Evolutionary conservation across 2,113 vertebrate genomes (phyloP), one percentile per base, ranked within the genome.

Genomic region (Tupaia tana): DNA sequence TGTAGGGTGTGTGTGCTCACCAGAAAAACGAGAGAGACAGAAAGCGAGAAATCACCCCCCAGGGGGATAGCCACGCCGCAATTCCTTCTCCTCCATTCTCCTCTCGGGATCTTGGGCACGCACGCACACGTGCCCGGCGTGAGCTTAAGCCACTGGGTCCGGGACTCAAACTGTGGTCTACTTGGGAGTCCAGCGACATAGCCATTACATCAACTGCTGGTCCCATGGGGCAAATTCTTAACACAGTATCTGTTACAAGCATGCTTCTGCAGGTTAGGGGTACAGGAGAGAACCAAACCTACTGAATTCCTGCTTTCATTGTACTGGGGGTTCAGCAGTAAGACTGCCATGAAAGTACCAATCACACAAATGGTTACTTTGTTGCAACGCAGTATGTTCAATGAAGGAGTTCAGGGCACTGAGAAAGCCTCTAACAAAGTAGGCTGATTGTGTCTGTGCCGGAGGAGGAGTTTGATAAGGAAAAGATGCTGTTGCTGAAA

Each of bases 361-460:
- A 0, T 31, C 22, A 9, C 27, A 18, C 24, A 27, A 2, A 3
- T 22, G 9, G 31, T 18, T 61, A 7, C 11, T 22, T 7, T 1
- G 6, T 25, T 34, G 7, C 27, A 16, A 25, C 3, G 3, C 2
- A 0, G 7, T 61, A 18, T 34, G 52, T 18, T 34, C 5, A 0
- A 1, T 18, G 59, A 61, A 6, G 71, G 20, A 22, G 29, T 7
- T 2, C 7, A 18, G 1, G 64, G 15, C 31, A 5, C 88, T 78
- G 0, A 31, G 54, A 73, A 18, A 16, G 61, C 78, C 1, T 0
- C 0, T 19, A 2, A 1, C 2, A 73, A 61, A 43, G 27, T 14
- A 1, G 8, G 6, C 6, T 27, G 22, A 7, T 19, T 0, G 29
- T 29, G 70, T 22, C 78, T 43, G 13, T n/a, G 69, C 3, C 9